Percentiles rank a stretch among this genome's conserved stretches.
Evolutionary conservation across 1,140 invertebrate species (phyloP).

Genomic region (Sinonovacula constricta): DNA sequence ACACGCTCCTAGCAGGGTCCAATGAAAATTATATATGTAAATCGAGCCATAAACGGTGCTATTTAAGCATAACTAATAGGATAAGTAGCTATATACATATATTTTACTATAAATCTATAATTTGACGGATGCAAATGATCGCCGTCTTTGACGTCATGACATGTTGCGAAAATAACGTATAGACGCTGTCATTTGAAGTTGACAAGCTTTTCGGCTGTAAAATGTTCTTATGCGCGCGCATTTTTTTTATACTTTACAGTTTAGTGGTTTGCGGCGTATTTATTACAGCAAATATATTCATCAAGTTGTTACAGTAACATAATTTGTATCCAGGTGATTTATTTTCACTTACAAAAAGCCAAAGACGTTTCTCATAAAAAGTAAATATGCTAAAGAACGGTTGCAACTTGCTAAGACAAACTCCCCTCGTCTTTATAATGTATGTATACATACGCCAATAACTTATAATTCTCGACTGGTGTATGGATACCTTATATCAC

Average conservation of each 20-base stretch:
- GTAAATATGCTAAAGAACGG: no score
- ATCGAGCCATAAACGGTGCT: constrained; percentile 30
- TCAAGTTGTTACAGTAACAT: not conserved
- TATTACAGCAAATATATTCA: not conserved
- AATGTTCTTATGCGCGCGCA: not conserved
- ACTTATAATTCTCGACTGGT: no score
- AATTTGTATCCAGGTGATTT: no score
- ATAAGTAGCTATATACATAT: constrained; percentile 20
- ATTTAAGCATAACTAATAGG: constrained; percentile 21
- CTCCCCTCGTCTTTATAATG: no score
- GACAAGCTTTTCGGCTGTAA: not conserved
- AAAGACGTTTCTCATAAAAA: no score
- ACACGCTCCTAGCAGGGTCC: not conserved
- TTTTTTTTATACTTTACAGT: no score
- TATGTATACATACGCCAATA: no score
- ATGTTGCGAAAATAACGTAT: not conserved
- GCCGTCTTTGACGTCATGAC: constrained; percentile 15
- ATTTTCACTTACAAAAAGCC: no score
- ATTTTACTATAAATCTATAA: not conserved
- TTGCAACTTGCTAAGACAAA: no score
- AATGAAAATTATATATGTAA: constrained; percentile 42
- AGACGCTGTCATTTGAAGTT: not conserved
- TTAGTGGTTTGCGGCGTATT: not conserved
- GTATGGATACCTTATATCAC: no score
- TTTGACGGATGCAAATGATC: constrained; percentile 3